phyloP scores from a whole-genome alignment of 2,888 invertebrate genomes.

The Agonopterix arenella region DNA sequence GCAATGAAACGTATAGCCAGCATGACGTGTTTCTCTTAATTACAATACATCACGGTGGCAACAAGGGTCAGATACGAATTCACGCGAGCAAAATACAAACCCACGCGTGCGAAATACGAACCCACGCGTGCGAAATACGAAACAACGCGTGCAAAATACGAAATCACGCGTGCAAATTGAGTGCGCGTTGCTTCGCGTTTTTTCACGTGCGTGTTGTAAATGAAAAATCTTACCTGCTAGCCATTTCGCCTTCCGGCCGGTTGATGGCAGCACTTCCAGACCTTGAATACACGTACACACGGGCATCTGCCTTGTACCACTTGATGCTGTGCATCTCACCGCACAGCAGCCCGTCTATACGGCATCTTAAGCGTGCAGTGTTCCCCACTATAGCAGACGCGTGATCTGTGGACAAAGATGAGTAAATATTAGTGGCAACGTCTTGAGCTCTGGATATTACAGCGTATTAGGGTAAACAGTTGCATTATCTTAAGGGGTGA shows the following conservation, averaged over 20 bases:
- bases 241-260: constrained; percentile 82
- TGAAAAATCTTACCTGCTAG: constrained; percentile 77
- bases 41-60: too few relatives aligned
- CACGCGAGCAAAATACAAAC: too few relatives aligned
- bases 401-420: constrained; percentile 53
- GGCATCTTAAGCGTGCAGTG: constrained; percentile 83
- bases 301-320: constrained; percentile 85
- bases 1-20: too few relatives aligned
- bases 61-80: too few relatives aligned
- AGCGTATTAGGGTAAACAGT: too few relatives aligned
- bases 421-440: background rate
- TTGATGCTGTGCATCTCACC: constrained; percentile 89
- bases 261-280: constrained; percentile 80
- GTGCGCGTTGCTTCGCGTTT: too few relatives aligned
- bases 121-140: too few relatives aligned
- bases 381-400: constrained; percentile 82
- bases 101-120: too few relatives aligned
- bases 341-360: constrained; percentile 83
- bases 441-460: too few relatives aligned
- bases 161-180: background rate
- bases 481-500: too few relatives aligned
- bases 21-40: too few relatives aligned
- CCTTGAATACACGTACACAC: constrained; percentile 87
- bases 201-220: too few relatives aligned
- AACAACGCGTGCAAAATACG: background rate